Evolutionary conservation across 2,797 vertebrate genomes (phyloP).

Genomic region (Cyprinodon diabolis): DNA sequence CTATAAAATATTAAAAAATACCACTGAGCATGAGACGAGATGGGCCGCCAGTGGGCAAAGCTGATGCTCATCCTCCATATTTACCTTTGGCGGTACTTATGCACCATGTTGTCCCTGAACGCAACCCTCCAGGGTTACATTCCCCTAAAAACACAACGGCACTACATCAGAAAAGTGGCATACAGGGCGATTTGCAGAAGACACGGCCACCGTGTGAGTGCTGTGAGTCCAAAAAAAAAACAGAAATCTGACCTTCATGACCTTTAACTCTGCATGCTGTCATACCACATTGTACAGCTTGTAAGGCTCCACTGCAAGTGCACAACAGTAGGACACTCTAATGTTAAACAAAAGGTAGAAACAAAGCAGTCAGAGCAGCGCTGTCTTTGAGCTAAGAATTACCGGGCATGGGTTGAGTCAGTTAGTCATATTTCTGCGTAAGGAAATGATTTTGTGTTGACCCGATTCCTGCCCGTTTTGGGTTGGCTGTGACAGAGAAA

Average conservation of each 20-base stretch:
- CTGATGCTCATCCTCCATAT: slow-evolving; percentile 12
- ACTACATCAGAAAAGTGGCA: slow-evolving; percentile 24
- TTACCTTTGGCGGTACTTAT: slow-evolving; percentile 8
- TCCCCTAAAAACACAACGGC: slow-evolving; percentile 13
- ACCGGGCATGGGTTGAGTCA: slow-evolving; percentile 54
- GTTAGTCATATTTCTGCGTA: not conserved
- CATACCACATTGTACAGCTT: slow-evolving; percentile 51
- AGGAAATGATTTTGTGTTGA: not conserved
- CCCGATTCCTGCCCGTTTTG: slow-evolving; percentile 25
- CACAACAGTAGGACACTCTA: slow-evolving; percentile 63
- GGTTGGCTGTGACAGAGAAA: not conserved
- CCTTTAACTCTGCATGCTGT: slow-evolving; percentile 65
- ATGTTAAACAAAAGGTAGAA: slow-evolving; percentile 41
- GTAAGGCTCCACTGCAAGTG: slow-evolving; percentile 59
- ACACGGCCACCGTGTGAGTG: slow-evolving; percentile 28
- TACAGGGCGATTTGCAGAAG: slow-evolving; percentile 46
- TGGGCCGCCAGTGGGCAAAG: slow-evolving; percentile 15
- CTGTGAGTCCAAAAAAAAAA: slow-evolving; percentile 39
- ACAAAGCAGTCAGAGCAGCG: slow-evolving; percentile 60
- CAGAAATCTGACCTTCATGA: slow-evolving; percentile 51
- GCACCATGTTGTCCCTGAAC: not conserved
- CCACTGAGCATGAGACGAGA: slow-evolving; percentile 16
- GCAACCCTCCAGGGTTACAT: not conserved
- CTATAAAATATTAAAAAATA: slow-evolving; percentile 24
- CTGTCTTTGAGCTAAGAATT: slow-evolving; percentile 64